These are phyloP conservation scores for Monodelphis domestica DNA, from an alignment of 2,797 vertebrate genomes.

Conservation along the genomic window DNA sequence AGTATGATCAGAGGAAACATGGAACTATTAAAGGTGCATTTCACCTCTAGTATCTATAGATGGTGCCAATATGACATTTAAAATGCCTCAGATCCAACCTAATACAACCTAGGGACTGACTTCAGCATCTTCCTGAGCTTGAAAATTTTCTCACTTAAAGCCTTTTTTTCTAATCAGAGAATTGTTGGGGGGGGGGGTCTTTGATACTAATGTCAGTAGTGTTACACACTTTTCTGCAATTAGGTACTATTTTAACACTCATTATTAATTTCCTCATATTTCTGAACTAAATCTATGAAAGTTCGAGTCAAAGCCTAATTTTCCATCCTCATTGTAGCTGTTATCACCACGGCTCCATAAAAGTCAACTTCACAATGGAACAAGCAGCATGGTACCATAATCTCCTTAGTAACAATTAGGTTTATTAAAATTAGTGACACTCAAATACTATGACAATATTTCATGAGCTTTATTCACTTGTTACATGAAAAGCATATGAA, in stretches of 20 bases:
- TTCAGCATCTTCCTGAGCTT: conserved; percentile 19
- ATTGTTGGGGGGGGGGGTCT: neutral
- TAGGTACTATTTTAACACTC: conserved; percentile 16
- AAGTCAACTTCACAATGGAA: neutral
- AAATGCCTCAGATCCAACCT: conserved; percentile 35
- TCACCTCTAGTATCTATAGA: conserved; percentile 65
- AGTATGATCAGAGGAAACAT: neutral
- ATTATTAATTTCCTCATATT: neutral
- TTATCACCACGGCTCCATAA: neutral
- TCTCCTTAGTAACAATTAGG: neutral
- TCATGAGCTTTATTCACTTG: conserved; percentile 1
- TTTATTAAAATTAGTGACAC: neutral
- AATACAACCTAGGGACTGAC: conserved; percentile 16
- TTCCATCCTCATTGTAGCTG: neutral
- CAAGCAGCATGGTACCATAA: neutral
- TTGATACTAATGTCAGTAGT: neutral
- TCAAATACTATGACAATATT: neutral
- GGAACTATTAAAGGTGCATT: conserved; percentile 14
- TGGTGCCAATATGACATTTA: conserved; percentile 67
- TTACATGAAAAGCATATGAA: conserved; percentile 13
- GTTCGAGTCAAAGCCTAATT: neutral
- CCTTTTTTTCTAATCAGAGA: neutral
- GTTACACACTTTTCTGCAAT: neutral
- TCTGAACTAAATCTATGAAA: neutral
- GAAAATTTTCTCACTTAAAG: conserved; percentile 3